Percentiles rank a stretch among this genome's conserved stretches.
Conservation (phyloP, 2,888 invertebrate genomes). For the Chamaedrilus cognettii region DNA sequence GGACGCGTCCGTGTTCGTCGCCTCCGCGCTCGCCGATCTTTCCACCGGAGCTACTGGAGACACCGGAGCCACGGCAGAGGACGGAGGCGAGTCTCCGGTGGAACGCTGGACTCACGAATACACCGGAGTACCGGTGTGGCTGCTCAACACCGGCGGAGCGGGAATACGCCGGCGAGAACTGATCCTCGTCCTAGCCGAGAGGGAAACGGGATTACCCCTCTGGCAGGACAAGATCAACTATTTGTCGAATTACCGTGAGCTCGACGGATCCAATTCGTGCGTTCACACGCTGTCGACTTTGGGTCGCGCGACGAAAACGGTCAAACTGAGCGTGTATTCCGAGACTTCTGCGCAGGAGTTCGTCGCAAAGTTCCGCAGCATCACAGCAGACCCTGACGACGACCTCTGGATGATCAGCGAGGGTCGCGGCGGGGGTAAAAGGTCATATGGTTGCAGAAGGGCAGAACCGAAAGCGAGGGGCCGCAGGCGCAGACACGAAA, state of each 20-base stretch:
- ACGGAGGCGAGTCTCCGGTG: neutral
- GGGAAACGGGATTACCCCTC: slow-evolving; percentile 33
- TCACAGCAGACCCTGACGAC: slow-evolving; percentile 29
- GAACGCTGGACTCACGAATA: slow-evolving; percentile 20
- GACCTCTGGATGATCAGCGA: slow-evolving; percentile 33
- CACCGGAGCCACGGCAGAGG: neutral
- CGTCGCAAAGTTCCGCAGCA: slow-evolving; percentile 19
- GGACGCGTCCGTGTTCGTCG: slow-evolving; percentile 20
- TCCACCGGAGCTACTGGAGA: neutral
- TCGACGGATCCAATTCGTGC: neutral
- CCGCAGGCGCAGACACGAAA: neutral
- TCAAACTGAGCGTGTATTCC: slow-evolving; percentile 19
- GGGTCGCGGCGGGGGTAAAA: neutral
- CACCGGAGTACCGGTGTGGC: slow-evolving; percentile 33
- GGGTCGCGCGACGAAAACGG: slow-evolving; percentile 25
- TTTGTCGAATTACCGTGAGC: slow-evolving; percentile 23
- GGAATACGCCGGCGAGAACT: slow-evolving; percentile 25
- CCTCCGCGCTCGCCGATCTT: slow-evolving; percentile 26
- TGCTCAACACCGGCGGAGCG: slow-evolving; percentile 31
- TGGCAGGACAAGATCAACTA: slow-evolving; percentile 35
- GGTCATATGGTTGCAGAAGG: neutral
- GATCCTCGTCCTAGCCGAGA: slow-evolving; percentile 28
- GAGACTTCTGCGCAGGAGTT: slow-evolving; percentile 22
- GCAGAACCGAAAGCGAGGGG: neutral
- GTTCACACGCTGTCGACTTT: slow-evolving; percentile 24